Conservation (phyloP, 2,888 invertebrate species). For the Campoplex nolae region DNA sequence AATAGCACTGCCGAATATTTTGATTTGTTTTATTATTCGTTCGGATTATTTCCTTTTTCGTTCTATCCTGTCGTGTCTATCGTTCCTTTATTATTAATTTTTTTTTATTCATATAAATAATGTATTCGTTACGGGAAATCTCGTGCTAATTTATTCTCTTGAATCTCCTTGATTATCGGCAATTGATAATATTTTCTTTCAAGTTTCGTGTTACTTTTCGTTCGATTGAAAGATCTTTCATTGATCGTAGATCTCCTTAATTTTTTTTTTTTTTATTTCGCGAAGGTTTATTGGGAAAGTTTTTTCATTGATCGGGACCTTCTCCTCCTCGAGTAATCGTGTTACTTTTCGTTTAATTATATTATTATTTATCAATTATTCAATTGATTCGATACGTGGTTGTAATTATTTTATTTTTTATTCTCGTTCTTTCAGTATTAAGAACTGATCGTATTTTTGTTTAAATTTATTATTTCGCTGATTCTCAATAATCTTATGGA, state of each 20-base stretch:
- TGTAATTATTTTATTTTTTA: not conserved
- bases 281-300: not conserved
- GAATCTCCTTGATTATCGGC: not conserved
- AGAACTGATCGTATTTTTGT: conserved; percentile 2
- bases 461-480: conserved; percentile 32
- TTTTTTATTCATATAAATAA: conserved; percentile 12
- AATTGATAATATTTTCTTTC: not conserved
- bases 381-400: conserved; percentile 17
- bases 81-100: not conserved
- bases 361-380: conserved; percentile 2
- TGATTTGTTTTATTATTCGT: conserved; percentile 32
- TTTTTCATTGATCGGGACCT: not conserved
- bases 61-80: conserved; percentile 33
- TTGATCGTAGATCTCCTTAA: not conserved
- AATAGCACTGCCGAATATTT: conserved; percentile 74
- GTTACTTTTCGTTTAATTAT: conserved; percentile 9
- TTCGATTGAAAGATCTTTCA: conserved; percentile 21
- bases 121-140: conserved; percentile 11
- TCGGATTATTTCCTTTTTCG: conserved; percentile 23
- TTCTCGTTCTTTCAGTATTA: conserved; percentile 2
- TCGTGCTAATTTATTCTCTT: not conserved
- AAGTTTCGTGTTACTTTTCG: conserved; percentile 18
- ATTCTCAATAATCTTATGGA: conserved; percentile 37
- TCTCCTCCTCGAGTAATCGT: not conserved
- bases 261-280: not conserved